phyloP scores from a whole-genome alignment of 1,140 invertebrate species.

The Macrotrachela quadricornifera region DNA sequence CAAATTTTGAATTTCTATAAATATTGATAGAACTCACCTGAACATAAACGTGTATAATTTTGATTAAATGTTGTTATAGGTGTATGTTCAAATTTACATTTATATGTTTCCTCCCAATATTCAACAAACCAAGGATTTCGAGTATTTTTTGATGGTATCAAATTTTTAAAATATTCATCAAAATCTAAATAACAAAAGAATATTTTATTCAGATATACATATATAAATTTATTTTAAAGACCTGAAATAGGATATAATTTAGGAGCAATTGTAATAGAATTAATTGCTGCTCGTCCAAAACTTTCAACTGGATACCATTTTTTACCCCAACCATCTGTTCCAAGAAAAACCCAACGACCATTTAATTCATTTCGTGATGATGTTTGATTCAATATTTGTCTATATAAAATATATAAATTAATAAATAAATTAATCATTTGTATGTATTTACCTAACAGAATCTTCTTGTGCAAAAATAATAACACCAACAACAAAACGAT shows the following conservation, averaged over 20 bases:
- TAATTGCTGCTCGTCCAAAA: conserved; percentile 47
- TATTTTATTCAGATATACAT: background rate
- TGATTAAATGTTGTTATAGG: conserved; percentile 20
- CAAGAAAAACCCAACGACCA: conserved; percentile 42
- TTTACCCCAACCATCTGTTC: conserved; percentile 53
- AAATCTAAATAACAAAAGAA: conserved; percentile 36
- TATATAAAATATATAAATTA: too few species aligned
- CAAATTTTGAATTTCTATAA: too few species aligned
- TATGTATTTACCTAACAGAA: too few species aligned
- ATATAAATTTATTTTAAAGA: too few species aligned
- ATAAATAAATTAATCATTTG: too few species aligned
- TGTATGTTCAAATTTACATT: conserved; percentile 36
- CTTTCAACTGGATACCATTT: conserved; percentile 46
- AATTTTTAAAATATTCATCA: conserved; percentile 23
- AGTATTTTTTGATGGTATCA: conserved; percentile 15
- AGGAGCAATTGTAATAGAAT: conserved; percentile 52
- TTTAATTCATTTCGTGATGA: background rate
- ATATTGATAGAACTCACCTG: too few species aligned
- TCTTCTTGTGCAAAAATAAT: too few species aligned
- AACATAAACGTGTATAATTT: conserved; percentile 15
- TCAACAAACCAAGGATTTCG: conserved; percentile 48
- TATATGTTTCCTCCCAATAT: conserved; percentile 51
- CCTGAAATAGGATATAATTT: conserved; percentile 12
- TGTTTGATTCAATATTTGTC: too few species aligned
- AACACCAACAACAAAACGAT: too few species aligned